Conservation (phyloP, 2,888 invertebrate genomes). For the Lypha dubia region DNA sequence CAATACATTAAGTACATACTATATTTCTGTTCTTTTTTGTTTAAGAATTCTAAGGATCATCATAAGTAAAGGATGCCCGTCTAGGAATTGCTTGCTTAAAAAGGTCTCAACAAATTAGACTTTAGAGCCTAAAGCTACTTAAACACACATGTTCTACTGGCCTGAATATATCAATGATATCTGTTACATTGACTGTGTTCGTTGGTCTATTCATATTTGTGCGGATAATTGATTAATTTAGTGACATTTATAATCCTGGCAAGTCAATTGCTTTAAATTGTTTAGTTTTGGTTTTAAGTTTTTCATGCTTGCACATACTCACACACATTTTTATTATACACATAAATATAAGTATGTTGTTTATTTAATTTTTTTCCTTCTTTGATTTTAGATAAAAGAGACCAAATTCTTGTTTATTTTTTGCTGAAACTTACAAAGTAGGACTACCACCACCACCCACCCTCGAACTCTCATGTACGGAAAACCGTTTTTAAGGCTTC, state of each 20-base stretch:
- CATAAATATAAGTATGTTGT: constrained; percentile 20
- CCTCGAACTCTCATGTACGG: constrained; percentile 19
- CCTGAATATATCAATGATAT: neutral
- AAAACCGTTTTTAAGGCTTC: neutral
- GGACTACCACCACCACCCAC: constrained; percentile 50
- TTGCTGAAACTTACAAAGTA: neutral
- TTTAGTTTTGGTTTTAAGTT: constrained; percentile 59
- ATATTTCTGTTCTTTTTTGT: too few relatives aligned
- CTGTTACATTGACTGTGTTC: neutral
- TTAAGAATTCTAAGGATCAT: constrained; percentile 10
- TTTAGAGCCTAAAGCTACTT: constrained; percentile 49
- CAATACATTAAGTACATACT: too few relatives aligned
- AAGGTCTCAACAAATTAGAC: constrained; percentile 21
- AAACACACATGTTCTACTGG: constrained; percentile 34
- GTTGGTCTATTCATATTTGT: constrained; percentile 8
- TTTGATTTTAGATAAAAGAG: constrained; percentile 32
- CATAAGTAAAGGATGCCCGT: neutral
- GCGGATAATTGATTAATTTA: constrained; percentile 69
- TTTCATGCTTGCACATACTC: neutral
- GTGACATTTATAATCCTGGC: constrained; percentile 63
- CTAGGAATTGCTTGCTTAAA: neutral
- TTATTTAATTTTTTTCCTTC: constrained; percentile 14
- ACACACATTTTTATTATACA: neutral
- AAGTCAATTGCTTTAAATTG: constrained; percentile 64
- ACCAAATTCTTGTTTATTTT: constrained; percentile 41